Conservation (phyloP, 2,888 invertebrate genomes). For the Macropis europaea region DNA sequence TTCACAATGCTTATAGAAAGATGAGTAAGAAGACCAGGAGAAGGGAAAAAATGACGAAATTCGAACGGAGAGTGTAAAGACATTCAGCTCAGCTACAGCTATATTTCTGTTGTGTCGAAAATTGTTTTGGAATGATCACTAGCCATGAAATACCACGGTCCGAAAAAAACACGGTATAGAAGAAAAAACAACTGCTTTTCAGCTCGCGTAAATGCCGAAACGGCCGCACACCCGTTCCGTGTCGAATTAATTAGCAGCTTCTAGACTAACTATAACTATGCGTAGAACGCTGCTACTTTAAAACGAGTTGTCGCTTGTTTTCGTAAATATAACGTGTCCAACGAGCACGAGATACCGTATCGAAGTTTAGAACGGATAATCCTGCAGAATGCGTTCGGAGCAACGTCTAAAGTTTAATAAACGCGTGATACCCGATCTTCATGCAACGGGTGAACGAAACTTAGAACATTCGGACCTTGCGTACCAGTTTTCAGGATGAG, state of each 20-base stretch:
- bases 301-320: constrained; percentile 9
- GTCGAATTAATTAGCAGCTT: constrained; percentile 22
- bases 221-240: background rate
- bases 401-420: constrained; percentile 25
- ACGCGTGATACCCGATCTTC: background rate
- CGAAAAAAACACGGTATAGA: background rate
- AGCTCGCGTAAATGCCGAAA: background rate
- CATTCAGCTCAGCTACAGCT: background rate
- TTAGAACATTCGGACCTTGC: too few species aligned
- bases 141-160: background rate
- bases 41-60: background rate
- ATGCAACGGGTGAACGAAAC: constrained; percentile 15
- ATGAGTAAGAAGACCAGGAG: background rate
- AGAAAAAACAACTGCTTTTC: background rate
- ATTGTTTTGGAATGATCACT: background rate
- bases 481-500: too few species aligned
- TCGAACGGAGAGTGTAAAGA: background rate
- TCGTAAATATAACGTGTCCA: background rate
- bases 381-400: constrained; percentile 1
- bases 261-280: constrained; percentile 23
- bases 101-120: background rate
- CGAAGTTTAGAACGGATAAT: constrained; percentile 40
- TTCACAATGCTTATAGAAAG: background rate
- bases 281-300: background rate
- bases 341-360: constrained; percentile 9